Conservation (phyloP, 92 coral and sea anemone genomes). For the Siderastrea radians region DNA sequence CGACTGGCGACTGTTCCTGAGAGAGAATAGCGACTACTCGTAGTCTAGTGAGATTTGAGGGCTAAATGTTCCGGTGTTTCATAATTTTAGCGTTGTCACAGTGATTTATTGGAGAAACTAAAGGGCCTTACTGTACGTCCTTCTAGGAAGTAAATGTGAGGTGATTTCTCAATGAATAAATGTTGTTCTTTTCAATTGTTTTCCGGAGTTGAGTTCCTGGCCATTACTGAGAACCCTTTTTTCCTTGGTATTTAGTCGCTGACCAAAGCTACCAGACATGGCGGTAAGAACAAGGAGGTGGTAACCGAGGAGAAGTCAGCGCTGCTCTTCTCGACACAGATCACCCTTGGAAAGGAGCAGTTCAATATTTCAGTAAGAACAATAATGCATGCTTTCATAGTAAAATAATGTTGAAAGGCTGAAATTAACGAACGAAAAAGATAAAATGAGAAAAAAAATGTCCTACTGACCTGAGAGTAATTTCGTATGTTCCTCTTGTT, state of each 20-base stretch:
- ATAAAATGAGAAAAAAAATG: not conserved
- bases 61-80: too few species aligned
- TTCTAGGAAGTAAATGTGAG: too few species aligned
- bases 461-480: too few species aligned
- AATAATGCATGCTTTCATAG: not conserved
- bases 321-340: conserved; percentile 82
- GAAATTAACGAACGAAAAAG: not conserved
- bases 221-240: too few species aligned
- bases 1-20: not conserved
- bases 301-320: conserved; percentile 96
- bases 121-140: too few species aligned
- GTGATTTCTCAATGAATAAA: too few species aligned
- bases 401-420: not conserved
- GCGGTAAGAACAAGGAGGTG: conserved; percentile 96
- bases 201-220: too few species aligned
- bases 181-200: too few species aligned
- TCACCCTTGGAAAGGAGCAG: conserved; percentile 89
- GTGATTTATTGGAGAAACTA: too few species aligned
- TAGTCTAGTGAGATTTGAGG: too few species aligned
- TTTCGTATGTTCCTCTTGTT: too few species aligned
- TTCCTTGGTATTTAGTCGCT: conserved; percentile 68
- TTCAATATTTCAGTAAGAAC: conserved; percentile 87
- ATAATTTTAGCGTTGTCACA: too few species aligned
- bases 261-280: conserved; percentile 91
- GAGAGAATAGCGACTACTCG: not conserved